These are phyloP conservation scores for Meriones psammophilus DNA, from an alignment of 2,797 vertebrate species.

Conservation along the genomic window DNA sequence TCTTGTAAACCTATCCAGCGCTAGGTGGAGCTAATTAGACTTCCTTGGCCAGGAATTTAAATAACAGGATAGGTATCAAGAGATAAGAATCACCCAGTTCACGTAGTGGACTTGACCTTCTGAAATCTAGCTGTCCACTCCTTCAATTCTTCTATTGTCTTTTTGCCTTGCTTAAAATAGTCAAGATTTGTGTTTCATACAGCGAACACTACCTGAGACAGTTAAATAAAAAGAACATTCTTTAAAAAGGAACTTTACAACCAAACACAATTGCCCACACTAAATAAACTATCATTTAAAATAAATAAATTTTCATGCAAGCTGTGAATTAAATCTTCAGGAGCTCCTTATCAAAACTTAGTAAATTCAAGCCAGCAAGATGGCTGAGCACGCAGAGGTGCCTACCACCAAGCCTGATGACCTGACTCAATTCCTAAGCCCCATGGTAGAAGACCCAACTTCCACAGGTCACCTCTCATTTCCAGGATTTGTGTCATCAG, in stretches of 20 bases:
- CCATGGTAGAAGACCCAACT: not conserved
- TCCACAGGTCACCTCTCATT: not conserved
- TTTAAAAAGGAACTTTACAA: slow-evolving; percentile 55
- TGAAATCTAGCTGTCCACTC: not conserved
- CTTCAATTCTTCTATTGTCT: not conserved
- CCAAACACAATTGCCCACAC: slow-evolving; percentile 46
- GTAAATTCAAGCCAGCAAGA: not conserved
- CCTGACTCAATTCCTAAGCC: not conserved
- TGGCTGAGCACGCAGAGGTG: not conserved
- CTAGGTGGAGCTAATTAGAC: not conserved
- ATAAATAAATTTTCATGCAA: not conserved
- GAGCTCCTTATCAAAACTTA: not conserved
- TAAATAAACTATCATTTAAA: slow-evolving; percentile 55
- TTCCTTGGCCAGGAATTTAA: not conserved
- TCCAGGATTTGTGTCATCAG: not conserved
- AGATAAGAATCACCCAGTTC: not conserved
- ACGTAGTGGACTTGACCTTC: not conserved
- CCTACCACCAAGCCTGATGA: not conserved
- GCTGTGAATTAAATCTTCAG: not conserved
- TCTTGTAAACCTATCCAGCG: not conserved
- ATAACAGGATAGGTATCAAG: not conserved
- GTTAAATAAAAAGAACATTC: slow-evolving; percentile 11
- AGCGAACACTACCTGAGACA: slow-evolving; percentile 20
- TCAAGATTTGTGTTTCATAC: slow-evolving; percentile 47
- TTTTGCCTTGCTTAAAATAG: slow-evolving; percentile 52